Conservation (phyloP, 2,888 invertebrate species). For the Lydus trimaculatus region DNA sequence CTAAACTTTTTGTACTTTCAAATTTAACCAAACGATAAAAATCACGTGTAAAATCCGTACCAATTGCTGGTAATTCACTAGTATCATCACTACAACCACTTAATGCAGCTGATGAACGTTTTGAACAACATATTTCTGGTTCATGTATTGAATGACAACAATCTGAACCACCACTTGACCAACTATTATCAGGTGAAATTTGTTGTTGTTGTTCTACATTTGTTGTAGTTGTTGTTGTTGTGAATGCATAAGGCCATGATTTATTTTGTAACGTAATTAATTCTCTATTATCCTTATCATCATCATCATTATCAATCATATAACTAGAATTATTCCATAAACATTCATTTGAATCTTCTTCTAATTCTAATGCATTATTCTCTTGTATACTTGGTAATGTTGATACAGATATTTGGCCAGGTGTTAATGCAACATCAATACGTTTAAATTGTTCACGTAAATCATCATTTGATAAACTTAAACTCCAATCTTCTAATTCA, state of each 20-base stretch:
- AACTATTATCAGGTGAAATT: conserved; percentile 68
- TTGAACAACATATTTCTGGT: conserved; percentile 69
- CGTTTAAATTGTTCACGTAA: conserved; percentile 62
- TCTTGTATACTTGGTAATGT: conserved; percentile 78
- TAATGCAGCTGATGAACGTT: conserved; percentile 73
- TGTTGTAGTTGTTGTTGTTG: conserved; percentile 49
- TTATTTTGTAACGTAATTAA: conserved; percentile 54
- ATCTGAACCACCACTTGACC: conserved; percentile 64
- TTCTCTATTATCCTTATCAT: neutral
- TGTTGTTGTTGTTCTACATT: conserved; percentile 11
- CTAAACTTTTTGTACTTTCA: conserved; percentile 80
- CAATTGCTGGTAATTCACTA: conserved; percentile 70
- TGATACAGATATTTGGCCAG: conserved; percentile 70
- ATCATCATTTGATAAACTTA: conserved; percentile 76
- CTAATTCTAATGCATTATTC: conserved; percentile 74
- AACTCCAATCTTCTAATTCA: conserved; percentile 81
- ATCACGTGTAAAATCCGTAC: conserved; percentile 79
- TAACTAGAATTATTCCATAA: conserved; percentile 80
- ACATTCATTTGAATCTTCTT: conserved; percentile 77
- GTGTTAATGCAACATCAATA: conserved; percentile 60
- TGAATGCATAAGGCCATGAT: conserved; percentile 69
- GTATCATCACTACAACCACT: conserved; percentile 72
- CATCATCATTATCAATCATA: conserved; percentile 70
- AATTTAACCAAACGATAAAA: conserved; percentile 80
- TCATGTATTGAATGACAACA: conserved; percentile 58